These are phyloP conservation scores for Drosophila tanythrix DNA, from an alignment of 2,888 invertebrate genomes.

Conservation along the genomic window DNA sequence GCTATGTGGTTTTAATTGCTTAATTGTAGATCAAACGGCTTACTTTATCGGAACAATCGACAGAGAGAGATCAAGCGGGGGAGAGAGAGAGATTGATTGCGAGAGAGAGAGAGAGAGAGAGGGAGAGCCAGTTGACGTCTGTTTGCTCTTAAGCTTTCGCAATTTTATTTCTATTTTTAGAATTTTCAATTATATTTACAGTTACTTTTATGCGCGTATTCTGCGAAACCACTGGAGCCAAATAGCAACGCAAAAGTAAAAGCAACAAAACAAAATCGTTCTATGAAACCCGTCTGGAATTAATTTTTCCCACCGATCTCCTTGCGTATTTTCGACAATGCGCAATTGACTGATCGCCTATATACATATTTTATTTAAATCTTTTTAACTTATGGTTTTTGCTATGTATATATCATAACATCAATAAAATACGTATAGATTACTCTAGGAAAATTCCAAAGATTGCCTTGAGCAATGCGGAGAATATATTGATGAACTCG, in stretches of 20 bases:
- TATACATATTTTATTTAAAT: conserved; percentile 34
- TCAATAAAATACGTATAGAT: not conserved
- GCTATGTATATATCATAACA: not conserved
- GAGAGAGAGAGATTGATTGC: not conserved
- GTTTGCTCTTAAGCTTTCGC: conserved; percentile 16
- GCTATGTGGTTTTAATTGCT: conserved; percentile 56
- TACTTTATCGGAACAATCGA: conserved; percentile 31
- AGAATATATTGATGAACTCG: not conserved
- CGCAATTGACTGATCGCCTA: conserved; percentile 62
- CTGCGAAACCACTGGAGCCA: conserved; percentile 23
- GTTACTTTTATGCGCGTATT: conserved; percentile 41
- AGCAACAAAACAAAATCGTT: conserved; percentile 25
- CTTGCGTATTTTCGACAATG: conserved; percentile 49
- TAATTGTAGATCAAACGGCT: conserved; percentile 72
- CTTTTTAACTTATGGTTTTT: conserved; percentile 51
- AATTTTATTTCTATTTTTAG: conserved; percentile 56
- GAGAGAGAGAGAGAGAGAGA: not conserved
- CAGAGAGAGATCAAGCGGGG: not conserved
- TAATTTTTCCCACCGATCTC: conserved; percentile 30
- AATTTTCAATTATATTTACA: conserved; percentile 56
- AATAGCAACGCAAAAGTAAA: conserved; percentile 7
- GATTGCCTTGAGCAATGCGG: conserved; percentile 31
- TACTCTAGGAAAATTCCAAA: conserved; percentile 38
- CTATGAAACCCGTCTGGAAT: conserved; percentile 64
- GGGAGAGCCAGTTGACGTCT: conserved; percentile 13